Evolutionary conservation across 1,140 invertebrate species (phyloP).

Genomic region (Cataglyphis hispanica): DNA sequence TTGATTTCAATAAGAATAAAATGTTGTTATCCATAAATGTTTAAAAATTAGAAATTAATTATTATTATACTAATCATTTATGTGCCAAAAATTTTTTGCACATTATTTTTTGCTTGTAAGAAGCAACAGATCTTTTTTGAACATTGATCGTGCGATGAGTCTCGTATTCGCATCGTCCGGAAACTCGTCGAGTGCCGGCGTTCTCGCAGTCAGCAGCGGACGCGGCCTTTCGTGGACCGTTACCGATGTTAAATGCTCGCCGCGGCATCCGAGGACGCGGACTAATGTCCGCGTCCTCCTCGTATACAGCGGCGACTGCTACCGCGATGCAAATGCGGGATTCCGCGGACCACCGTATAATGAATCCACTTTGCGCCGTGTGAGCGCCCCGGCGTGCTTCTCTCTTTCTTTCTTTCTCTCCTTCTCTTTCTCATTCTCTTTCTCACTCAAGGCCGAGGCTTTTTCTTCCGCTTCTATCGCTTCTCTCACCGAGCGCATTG

Average conservation of each 20-base stretch:
- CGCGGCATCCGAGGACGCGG: conserved; percentile 83
- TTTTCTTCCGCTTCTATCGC: not conserved
- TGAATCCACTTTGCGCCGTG: conserved; percentile 83
- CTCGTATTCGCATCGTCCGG: conserved; percentile 30
- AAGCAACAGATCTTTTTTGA: not conserved
- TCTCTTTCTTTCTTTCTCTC: conserved; percentile 39
- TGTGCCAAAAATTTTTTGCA: no score
- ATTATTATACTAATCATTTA: not conserved
- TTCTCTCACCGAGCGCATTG: conserved; percentile 47
- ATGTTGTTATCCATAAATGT: not conserved
- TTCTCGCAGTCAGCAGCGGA: conserved; percentile 55
- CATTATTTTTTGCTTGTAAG: not conserved
- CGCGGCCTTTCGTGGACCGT: conserved; percentile 78
- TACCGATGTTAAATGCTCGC: conserved; percentile 85
- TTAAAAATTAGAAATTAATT: not conserved
- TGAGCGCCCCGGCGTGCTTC: conserved; percentile 52
- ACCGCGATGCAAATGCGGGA: conserved; percentile 80
- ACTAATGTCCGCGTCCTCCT: conserved; percentile 83
- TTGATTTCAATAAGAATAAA: not conserved
- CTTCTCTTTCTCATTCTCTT: conserved; percentile 8
- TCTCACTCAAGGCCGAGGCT: not conserved
- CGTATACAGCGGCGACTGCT: conserved; percentile 75
- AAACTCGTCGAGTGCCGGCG: conserved; percentile 1
- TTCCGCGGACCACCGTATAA: conserved; percentile 79
- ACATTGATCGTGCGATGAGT: not conserved